These are phyloP conservation scores for Tethea ocularis DNA, from an alignment of 2,888 invertebrate species.

Conservation along the genomic window DNA sequence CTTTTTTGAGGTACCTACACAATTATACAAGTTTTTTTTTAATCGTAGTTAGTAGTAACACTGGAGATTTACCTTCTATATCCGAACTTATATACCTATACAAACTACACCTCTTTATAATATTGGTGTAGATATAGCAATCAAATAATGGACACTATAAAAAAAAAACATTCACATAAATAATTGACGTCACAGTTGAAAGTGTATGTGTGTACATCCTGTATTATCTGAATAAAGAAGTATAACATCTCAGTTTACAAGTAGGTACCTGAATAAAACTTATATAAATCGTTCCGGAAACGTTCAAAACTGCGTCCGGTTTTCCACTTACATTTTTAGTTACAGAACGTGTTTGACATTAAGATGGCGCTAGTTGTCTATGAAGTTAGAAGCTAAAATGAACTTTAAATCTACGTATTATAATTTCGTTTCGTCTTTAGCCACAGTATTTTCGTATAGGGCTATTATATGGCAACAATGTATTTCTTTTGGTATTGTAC, in stretches of 20 bases:
- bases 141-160: too few species aligned
- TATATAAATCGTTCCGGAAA: background rate
- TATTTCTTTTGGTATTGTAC: conserved; percentile 2
- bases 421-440: background rate
- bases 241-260: background rate
- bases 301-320: background rate
- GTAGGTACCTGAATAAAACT: background rate
- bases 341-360: conserved; percentile 2
- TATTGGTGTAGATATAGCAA: too few species aligned
- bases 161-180: too few species aligned
- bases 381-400: background rate
- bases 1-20: too few species aligned
- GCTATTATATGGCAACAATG: background rate
- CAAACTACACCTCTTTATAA: too few species aligned
- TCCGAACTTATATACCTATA: too few species aligned
- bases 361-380: background rate
- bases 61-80: too few species aligned
- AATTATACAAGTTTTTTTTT: too few species aligned
- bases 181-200: too few species aligned
- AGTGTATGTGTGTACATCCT: background rate
- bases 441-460: background rate
- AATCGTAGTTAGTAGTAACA: too few species aligned
- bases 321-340: background rate
- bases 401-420: background rate
- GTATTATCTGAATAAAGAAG: background rate